phyloP scores from a whole-genome alignment of 2,113 vertebrate species.

The Polypterus senegalus region DNA sequence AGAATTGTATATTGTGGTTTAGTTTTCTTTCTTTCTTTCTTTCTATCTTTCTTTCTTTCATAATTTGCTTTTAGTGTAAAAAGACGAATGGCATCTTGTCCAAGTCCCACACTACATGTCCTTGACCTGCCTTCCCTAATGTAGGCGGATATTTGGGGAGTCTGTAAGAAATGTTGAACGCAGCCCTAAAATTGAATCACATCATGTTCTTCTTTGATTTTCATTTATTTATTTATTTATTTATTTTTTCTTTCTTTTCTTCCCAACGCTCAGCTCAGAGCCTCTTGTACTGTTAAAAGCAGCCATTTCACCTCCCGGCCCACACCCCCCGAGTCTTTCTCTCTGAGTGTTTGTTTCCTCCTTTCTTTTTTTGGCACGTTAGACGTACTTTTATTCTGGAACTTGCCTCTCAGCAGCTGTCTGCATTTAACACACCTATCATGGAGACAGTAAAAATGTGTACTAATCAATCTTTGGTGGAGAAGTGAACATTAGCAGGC shows the following conservation, averaged over 20 bases:
- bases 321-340: constrained; percentile 29
- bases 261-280: constrained; percentile 32
- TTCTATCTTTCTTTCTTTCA: no score
- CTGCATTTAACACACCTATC: constrained; percentile 41
- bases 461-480: constrained; percentile 64
- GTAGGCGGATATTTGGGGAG: no score
- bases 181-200: background rate
- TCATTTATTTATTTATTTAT: constrained; percentile 15
- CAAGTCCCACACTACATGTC: no score
- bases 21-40: no score
- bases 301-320: constrained; percentile 15
- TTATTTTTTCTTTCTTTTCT: constrained; percentile 24
- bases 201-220: constrained; percentile 24
- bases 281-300: constrained; percentile 1
- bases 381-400: constrained; percentile 6
- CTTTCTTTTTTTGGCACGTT: no score
- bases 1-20: no score
- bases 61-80: no score
- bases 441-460: constrained; percentile 66
- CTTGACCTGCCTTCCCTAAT: no score
- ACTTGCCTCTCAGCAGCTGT: constrained; percentile 45
- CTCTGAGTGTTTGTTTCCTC: background rate
- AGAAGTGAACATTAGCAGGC: constrained; percentile 71
- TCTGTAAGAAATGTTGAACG: no score
- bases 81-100: no score